A percentile compares a stretch with the other conserved stretches of the same genome.
Conservation (phyloP, 2,113 vertebrate genomes). For the Paradoxurus hermaphroditus region DNA sequence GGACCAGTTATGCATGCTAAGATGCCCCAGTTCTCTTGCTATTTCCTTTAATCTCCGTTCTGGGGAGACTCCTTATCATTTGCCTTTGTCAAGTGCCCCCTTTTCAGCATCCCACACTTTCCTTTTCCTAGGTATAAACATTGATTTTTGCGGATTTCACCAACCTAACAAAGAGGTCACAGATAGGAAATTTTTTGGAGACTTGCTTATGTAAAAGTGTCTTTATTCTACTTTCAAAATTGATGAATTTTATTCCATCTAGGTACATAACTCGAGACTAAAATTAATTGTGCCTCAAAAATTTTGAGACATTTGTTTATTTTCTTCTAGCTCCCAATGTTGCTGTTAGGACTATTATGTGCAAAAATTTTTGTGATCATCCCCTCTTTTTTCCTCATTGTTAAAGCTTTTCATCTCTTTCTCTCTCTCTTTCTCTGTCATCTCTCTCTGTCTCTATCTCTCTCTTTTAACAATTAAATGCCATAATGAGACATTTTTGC, state of each 20-base stretch:
- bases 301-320: not conserved
- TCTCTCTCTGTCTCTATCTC: not conserved
- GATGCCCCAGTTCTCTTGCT: not conserved
- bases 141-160: not conserved
- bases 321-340: not conserved
- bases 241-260: not conserved
- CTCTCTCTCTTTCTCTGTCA: not conserved
- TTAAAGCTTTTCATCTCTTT: not conserved
- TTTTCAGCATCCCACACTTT: not conserved
- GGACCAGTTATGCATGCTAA: accelerated
- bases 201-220: not conserved
- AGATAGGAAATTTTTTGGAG: not conserved
- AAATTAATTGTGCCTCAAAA: not conserved
- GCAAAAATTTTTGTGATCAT: not conserved
- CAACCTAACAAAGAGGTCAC: not conserved
- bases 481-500: not conserved
- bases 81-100: not conserved
- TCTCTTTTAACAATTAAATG: not conserved
- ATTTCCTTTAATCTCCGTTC: not conserved
- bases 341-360: not conserved
- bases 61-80: not conserved
- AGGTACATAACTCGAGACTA: not conserved
- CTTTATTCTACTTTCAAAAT: not conserved
- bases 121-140: not conserved
- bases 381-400: not conserved